Conservation (phyloP, 2,113 vertebrate species). For the Dromiciops gliroides region DNA sequence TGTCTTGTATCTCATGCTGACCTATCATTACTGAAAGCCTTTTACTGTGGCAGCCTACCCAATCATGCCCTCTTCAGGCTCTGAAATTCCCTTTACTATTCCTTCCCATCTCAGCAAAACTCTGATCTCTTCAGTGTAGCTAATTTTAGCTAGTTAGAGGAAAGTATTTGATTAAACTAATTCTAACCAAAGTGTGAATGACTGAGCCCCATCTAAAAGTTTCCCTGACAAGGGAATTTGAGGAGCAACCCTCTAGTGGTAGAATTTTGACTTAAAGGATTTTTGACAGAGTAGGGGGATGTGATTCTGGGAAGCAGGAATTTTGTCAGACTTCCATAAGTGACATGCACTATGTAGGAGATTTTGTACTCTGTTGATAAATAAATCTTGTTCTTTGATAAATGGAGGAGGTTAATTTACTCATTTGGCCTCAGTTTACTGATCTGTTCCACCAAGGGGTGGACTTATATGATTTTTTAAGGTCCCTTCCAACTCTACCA, state of each 20-base stretch:
- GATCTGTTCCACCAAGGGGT: background rate
- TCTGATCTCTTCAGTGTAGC: background rate
- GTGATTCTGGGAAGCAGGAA: background rate
- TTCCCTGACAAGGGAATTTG: background rate
- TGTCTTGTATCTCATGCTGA: background rate
- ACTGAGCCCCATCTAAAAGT: background rate
- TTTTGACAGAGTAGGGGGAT: background rate
- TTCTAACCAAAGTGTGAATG: background rate
- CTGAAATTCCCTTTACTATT: background rate
- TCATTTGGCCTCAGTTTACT: background rate
- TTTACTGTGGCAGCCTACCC: background rate
- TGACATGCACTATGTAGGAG: background rate
- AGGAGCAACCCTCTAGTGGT: background rate
- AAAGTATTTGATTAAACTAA: background rate
- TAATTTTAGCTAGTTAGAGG: background rate
- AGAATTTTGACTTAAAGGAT: background rate
- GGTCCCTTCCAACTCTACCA: background rate
- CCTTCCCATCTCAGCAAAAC: background rate
- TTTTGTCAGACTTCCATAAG: background rate
- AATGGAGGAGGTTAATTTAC: background rate
- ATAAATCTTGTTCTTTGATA: background rate
- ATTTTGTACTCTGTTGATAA: background rate
- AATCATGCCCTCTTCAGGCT: background rate
- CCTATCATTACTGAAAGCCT: background rate
- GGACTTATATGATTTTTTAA: background rate